Base-by-base conservation (phyloP, 2,888 invertebrate genomes). In the Meta bourneti region DNA sequence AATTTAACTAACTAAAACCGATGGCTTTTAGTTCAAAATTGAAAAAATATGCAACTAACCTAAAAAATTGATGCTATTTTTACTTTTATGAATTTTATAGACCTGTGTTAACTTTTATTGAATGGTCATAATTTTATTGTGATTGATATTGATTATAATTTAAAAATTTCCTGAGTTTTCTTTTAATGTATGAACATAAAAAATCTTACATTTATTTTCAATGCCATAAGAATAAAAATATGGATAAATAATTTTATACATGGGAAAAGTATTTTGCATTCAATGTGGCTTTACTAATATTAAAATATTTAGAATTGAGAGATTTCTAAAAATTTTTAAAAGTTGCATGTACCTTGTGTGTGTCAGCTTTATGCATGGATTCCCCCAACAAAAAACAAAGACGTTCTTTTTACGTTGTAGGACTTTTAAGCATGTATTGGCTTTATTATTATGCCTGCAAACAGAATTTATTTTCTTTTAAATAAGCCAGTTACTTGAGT, bases 401-500 rank as follows among this genome's bases (percentile, higher is more conserved):
- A 13, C 49, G 11, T 81, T 16, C n/a, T 81, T n/a, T 19, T n/a
- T 16, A 61, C 20, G 61, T 34, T 72, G 19, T 13, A 20, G 8
- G 6, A 54, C 54, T 20, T 72, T 54, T 61, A 54, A 54, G 84
- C 84, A 84, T 84, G 84, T 11, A 19, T 49, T 61, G 54, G 51
- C 9, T 61, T 2, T 61, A 48, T 79, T 8, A 61, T 7, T 79
- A 16, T 61, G 16, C 13, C 13, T 16, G 74, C 74, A 74, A n/a
- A 20, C 74, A 74, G 11, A 74, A 20, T 19, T 79, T 52, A 34
- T 34, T 70, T 69, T 70, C 19, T 34, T 81, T 81, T n/a, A 69
- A 81, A 81, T 19, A 69, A 69, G 16, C 20, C 48, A 74, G 6
- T 72, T 87, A 34, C 74, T 82, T 77, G 52, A 51, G n/a, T 79